Evolutionary conservation across 2,888 invertebrate genomes (phyloP), one percentile per base, ranked within the genome.

Genomic region (Antitype chi): DNA sequence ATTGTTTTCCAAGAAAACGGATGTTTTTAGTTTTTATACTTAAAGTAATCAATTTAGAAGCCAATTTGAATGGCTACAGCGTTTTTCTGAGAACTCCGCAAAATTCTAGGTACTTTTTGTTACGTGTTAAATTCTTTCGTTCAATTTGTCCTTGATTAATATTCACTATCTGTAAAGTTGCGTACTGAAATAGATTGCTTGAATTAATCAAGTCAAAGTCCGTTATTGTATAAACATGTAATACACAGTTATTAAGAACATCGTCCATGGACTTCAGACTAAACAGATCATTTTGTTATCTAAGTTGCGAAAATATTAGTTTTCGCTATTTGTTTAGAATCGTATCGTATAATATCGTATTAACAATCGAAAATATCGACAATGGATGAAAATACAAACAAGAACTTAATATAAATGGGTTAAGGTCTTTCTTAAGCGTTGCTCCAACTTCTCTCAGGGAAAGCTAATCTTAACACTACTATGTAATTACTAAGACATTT

Each of bases 201-300:
- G 23, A 47, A 49, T 49, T 52, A 52, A 43, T 11, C 28, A n/a
- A 28, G 15, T 78, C 28, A 57, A n/a, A 28, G 8, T 28, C 13
- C 3, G 20, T 28, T 78, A 78, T 68, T 57, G 9, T n/a, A 43
- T n/a, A 43, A 43, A 52, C 17, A 13, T 57, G 13, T 59, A n/a
- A 57, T 57, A 77, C 66, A 38, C 38, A n/a, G 20, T 38, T 66
- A 57, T 76, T 57, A 57, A 13, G n/a, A n/a, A 59, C n/a, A 68
- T 68, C 38, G n/a, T 59, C 23, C 13, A 23, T 17, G 38, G 49
- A 74, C 17, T 49, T 59, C 28, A 66, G 78, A 17, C 6, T 38
- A 20, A 49, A n/a, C 11, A n/a, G 53, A 66, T 78, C n/a, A 57
- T 43, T 20, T 52, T 49, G 20, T n/a, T 67, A 49, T 17, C 15